phyloP scores from a whole-genome alignment of 2,113 vertebrate species.

The Tapirus terrestris region DNA sequence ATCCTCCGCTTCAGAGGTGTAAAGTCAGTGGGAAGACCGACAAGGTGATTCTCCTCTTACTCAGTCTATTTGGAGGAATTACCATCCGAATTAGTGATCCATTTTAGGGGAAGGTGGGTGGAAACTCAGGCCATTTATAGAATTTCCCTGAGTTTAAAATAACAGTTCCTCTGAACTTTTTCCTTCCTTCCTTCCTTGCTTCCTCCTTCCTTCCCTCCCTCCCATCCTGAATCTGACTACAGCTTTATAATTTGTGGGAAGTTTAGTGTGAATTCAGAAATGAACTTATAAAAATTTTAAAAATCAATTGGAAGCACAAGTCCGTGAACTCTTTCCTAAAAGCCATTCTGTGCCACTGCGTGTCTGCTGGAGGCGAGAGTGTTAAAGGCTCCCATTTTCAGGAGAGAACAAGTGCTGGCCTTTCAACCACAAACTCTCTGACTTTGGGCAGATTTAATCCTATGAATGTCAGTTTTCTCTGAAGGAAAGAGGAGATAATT shows the following conservation, averaged over 20 bases:
- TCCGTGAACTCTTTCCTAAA: slow-evolving; percentile 9
- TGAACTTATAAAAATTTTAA: slow-evolving; percentile 16
- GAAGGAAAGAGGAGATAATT: neutral
- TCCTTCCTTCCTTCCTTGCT: neutral
- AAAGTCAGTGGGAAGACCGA: neutral
- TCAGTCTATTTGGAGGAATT: slow-evolving; percentile 48
- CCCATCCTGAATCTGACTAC: neutral
- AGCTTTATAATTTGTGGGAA: slow-evolving; percentile 25
- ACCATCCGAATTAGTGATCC: slow-evolving; percentile 43
- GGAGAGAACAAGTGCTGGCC: neutral
- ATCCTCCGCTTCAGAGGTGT: neutral
- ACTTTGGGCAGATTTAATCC: neutral
- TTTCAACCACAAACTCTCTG: rapidly evolving
- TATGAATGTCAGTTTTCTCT: neutral
- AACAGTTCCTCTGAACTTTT: neutral
- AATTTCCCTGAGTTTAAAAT: slow-evolving; percentile 30
- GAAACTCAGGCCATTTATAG: neutral
- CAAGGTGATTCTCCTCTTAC: neutral
- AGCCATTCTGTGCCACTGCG: neutral
- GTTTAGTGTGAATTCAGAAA: slow-evolving; percentile 60
- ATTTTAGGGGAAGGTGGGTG: neutral
- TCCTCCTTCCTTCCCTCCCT: neutral
- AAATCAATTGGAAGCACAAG: slow-evolving; percentile 55
- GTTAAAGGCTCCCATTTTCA: rapidly evolving
- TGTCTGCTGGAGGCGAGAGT: neutral